phyloP scores from a whole-genome alignment of 2,888 invertebrate genomes.

The Lampropteryx suffumata region DNA sequence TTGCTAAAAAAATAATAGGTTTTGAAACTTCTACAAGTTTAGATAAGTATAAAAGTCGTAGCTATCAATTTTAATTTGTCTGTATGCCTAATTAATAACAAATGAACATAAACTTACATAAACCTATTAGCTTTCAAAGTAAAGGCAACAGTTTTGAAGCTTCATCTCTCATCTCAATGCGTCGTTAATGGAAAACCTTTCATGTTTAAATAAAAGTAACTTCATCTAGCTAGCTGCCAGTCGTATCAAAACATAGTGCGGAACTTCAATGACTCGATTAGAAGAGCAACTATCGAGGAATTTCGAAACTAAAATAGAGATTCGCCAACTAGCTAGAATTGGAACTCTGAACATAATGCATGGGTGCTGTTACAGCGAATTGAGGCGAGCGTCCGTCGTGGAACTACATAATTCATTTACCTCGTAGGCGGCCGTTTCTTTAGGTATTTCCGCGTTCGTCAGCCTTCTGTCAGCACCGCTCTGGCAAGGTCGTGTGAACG shows the following conservation, averaged over 20 bases:
- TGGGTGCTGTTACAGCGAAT: conserved; percentile 34
- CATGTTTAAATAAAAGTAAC: background rate
- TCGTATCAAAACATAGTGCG: background rate
- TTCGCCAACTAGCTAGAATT: conserved; percentile 12
- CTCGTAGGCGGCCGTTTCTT: conserved; percentile 72
- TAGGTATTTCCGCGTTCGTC: conserved; percentile 68
- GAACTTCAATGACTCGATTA: conserved; percentile 2
- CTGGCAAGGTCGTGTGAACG: conserved; percentile 74
- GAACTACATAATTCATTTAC: conserved; percentile 61
- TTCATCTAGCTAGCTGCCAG: background rate
- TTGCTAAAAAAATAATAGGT: conserved; percentile 36
- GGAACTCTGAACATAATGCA: conserved; percentile 19
- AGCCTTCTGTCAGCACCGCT: conserved; percentile 62
- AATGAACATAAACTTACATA: no score
- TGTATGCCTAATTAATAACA: no score
- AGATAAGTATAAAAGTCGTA: conserved; percentile 29
- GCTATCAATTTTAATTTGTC: conserved; percentile 30
- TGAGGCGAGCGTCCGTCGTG: conserved; percentile 41
- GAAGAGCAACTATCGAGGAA: background rate
- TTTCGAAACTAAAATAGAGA: conserved; percentile 8
- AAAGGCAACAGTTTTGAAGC: background rate
- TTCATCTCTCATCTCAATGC: no score
- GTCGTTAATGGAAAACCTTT: background rate
- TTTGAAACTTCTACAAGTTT: conserved; percentile 30
- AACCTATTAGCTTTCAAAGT: background rate